Percentiles rank a stretch among this genome's conserved stretches.
These are phyloP conservation scores for Champsocephalus gunnari DNA, from an alignment of 2,797 vertebrate genomes.

Conservation along the genomic window DNA sequence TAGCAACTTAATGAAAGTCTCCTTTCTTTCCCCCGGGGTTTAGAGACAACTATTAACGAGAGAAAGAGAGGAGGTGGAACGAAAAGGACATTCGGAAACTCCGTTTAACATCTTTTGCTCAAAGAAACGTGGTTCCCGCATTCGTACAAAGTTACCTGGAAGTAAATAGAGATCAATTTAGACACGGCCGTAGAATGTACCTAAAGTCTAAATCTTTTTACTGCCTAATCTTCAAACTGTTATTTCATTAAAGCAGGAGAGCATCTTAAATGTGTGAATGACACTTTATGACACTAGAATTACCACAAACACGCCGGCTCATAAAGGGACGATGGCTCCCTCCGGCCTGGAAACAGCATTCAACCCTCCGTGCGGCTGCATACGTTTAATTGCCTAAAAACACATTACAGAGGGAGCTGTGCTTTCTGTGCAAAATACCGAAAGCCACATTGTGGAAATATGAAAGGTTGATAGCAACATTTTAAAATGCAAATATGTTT, in stretches of 20 bases:
- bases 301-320: background rate
- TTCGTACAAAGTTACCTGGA: constrained; percentile 2
- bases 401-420: background rate
- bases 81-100: constrained; percentile 32
- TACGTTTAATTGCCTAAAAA: background rate
- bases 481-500: background rate
- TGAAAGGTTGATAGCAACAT: background rate
- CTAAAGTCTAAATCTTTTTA: constrained; percentile 5
- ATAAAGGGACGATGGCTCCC: background rate
- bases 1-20: constrained; percentile 74
- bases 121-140: constrained; percentile 21
- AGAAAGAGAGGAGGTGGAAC: constrained; percentile 1
- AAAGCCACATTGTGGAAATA: background rate
- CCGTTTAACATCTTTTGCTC: constrained; percentile 43
- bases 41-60: constrained; percentile 55
- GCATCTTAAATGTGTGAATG: background rate
- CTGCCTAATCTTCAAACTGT: background rate
- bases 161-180: constrained; percentile 32
- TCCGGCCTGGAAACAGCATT: background rate
- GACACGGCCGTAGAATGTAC: constrained; percentile 17
- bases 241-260: background rate
- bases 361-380: background rate
- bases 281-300: constrained; percentile 8
- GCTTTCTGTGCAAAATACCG: background rate
- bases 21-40: constrained; percentile 55